A percentile compares a stretch with the other conserved stretches of the same genome.
Conservation (phyloP, 2,888 invertebrate species). For the Linyphia triangularis region DNA sequence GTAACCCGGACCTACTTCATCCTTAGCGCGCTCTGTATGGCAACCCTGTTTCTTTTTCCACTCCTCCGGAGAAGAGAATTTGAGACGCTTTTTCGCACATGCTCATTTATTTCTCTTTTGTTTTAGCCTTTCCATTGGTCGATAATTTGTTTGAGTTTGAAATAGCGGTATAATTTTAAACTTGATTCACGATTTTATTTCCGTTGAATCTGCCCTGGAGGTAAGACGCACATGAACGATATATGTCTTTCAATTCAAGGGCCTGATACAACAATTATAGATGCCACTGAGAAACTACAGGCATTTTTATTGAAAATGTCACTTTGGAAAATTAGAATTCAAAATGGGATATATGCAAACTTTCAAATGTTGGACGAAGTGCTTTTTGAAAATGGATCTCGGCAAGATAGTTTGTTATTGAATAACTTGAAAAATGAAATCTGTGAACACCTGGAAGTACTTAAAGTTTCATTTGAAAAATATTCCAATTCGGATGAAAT, state of each 20-base stretch:
- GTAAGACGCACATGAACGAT: slow-evolving; percentile 62
- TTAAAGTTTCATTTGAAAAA: no score
- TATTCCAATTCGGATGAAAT: slow-evolving; percentile 58
- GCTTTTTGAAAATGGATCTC: slow-evolving; percentile 53
- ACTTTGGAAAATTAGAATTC: slow-evolving; percentile 65
- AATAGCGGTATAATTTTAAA: no score
- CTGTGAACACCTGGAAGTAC: no score
- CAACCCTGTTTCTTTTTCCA: slow-evolving; percentile 19
- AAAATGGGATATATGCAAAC: slow-evolving; percentile 66
- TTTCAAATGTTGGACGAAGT: slow-evolving; percentile 63
- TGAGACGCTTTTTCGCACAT: no score
- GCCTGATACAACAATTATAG: slow-evolving; percentile 64
- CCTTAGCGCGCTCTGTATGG: slow-evolving; percentile 77
- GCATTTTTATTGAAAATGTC: slow-evolving; percentile 66
- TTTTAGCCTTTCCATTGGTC: no score
- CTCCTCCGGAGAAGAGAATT: slow-evolving; percentile 40
- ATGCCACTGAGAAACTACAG: slow-evolving; percentile 67
- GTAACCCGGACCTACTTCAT: slow-evolving; percentile 44
- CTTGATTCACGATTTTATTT: no score
- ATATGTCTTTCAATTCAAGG: slow-evolving; percentile 63
- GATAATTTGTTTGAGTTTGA: no score
- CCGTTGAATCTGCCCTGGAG: no score
- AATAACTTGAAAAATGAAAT: slow-evolving; percentile 51
- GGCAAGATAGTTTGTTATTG: slow-evolving; percentile 51
- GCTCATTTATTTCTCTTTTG: no score